These are phyloP conservation scores for Potorous gilbertii DNA, from an alignment of 2,797 vertebrate species.

Conservation along the genomic window DNA sequence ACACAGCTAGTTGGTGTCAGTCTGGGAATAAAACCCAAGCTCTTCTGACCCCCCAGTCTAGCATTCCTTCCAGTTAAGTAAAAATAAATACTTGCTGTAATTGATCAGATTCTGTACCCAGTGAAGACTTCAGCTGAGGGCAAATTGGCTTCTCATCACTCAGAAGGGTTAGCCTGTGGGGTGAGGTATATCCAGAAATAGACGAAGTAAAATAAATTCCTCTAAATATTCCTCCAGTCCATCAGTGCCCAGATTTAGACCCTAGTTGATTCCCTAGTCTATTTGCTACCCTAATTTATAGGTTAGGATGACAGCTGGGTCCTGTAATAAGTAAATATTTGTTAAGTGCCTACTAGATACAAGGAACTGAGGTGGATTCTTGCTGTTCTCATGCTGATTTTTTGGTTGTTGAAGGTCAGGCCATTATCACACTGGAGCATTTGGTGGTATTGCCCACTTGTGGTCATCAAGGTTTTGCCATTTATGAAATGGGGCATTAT, in stretches of 20 bases:
- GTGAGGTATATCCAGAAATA: not conserved
- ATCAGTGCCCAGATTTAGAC: not conserved
- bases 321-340: not conserved
- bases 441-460: not conserved
- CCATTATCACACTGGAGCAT: not conserved
- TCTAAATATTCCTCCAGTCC: not conserved
- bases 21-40: not conserved
- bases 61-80: not conserved
- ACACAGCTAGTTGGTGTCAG: not conserved
- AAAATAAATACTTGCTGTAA: not conserved
- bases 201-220: not conserved
- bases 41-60: not conserved
- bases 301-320: not conserved
- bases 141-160: not conserved
- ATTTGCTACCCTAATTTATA: not conserved
- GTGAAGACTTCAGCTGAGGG: not conserved
- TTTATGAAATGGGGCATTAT: not conserved
- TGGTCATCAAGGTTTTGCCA: not conserved
- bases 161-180: not conserved
- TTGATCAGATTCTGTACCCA: not conserved
- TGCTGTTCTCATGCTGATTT: not conserved
- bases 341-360: not conserved
- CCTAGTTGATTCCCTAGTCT: not conserved
- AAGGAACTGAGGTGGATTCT: not conserved
- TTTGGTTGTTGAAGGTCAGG: not conserved